Evolutionary conservation across 1,140 invertebrate genomes (phyloP).

Genomic region (Drosophila kikkawai): DNA sequence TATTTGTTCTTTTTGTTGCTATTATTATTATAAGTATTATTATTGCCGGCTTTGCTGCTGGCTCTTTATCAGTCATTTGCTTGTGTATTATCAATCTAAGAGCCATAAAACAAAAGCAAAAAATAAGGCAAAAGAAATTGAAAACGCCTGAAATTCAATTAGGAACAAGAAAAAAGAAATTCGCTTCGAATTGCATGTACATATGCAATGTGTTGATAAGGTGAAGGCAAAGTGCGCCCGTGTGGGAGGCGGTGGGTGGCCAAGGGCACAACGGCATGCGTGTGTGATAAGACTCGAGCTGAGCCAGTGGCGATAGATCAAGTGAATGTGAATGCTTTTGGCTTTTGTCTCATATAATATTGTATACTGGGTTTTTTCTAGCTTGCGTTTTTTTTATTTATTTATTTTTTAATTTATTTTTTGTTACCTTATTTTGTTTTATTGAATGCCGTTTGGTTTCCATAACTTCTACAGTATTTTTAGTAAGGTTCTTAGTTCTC

Average conservation of each 20-base stretch:
- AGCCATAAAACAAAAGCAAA: constrained; percentile 12
- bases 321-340: constrained; percentile 15
- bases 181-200: constrained; percentile 33
- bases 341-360: constrained; percentile 6
- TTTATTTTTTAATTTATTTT: too few species aligned
- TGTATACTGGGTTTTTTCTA: not conserved
- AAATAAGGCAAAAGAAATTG: constrained; percentile 14
- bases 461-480: not conserved
- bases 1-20: constrained; percentile 4
- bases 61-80: constrained; percentile 54
- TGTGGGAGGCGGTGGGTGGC: constrained; percentile 19
- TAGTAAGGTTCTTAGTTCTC: not conserved
- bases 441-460: not conserved
- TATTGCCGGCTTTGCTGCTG: constrained; percentile 51
- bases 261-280: constrained; percentile 57
- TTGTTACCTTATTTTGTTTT: not conserved
- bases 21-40: constrained; percentile 20
- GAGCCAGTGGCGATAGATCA: constrained; percentile 10
- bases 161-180: constrained; percentile 30
- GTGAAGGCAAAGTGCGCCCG: constrained; percentile 41
- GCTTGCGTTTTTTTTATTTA: not conserved
- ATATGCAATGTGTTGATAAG: constrained; percentile 28
- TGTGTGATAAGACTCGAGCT: constrained; percentile 52
- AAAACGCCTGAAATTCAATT: constrained; percentile 60
- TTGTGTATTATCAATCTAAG: constrained; percentile 51